Conservation (phyloP, 2,888 invertebrate genomes). For the Leistus spinibarbis region DNA sequence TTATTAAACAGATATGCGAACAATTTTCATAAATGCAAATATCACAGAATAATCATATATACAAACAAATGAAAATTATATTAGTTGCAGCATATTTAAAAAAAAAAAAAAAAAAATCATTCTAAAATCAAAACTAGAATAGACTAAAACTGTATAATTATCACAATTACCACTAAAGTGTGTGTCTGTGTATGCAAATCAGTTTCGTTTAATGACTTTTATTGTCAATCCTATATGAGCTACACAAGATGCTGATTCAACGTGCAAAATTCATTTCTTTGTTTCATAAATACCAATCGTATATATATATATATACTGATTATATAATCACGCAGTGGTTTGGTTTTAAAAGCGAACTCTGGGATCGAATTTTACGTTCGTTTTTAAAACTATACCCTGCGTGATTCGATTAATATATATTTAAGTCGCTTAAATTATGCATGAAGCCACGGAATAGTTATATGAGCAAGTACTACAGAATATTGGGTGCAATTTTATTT, state of each 20-base stretch:
- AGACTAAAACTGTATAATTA: neutral
- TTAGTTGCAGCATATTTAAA: neutral
- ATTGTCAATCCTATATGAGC: conserved; percentile 33
- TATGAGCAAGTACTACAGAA: no score
- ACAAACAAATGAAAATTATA: neutral
- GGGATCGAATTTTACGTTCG: neutral
- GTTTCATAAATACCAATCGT: neutral
- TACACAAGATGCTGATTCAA: conserved; percentile 7
- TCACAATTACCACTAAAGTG: neutral
- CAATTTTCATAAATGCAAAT: conserved; percentile 33
- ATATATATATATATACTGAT: neutral
- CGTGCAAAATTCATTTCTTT: no score
- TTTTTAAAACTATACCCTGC: neutral
- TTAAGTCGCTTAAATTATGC: no score
- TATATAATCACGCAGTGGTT: neutral
- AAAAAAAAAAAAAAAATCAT: neutral
- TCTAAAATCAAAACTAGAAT: neutral
- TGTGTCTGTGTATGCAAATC: no score
- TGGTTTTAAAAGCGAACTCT: neutral
- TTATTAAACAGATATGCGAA: conserved; percentile 21
- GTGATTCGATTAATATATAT: no score
- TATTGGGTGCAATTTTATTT: no score
- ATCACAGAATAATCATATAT: conserved; percentile 35
- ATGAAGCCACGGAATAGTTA: no score
- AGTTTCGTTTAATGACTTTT: conserved; percentile 25